Conservation (phyloP, 2,113 vertebrate genomes). For the Scomber scombrus region DNA sequence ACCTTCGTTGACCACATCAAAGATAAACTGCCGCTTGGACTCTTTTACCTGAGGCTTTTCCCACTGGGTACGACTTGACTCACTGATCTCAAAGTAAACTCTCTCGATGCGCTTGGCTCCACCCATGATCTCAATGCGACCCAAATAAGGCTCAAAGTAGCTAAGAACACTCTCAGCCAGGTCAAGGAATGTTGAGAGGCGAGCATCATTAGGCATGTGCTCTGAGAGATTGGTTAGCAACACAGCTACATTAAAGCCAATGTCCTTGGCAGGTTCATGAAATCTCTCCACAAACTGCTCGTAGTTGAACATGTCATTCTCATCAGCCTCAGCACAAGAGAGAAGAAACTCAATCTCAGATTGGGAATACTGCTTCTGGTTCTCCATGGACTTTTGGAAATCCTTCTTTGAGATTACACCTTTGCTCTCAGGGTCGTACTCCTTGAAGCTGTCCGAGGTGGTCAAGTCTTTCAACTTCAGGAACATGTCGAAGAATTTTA, state of each 20-base stretch:
- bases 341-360: slow-evolving; percentile 97
- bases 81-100: slow-evolving; percentile 98
- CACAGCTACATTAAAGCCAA: slow-evolving; percentile 97
- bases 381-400: slow-evolving; percentile 99
- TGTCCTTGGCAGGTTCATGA: slow-evolving; percentile 97
- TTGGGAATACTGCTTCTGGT: slow-evolving; percentile 96
- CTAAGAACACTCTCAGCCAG: slow-evolving; percentile 95
- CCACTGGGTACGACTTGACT: slow-evolving; percentile 97
- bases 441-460: slow-evolving; percentile 95
- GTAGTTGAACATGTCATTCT: slow-evolving; percentile 98
- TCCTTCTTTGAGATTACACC: slow-evolving; percentile 98
- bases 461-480: slow-evolving; percentile 98
- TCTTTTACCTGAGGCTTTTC: slow-evolving; percentile 99
- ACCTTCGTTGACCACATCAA: slow-evolving; percentile 98
- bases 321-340: slow-evolving; percentile 95
- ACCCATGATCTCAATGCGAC: slow-evolving; percentile 98
- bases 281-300: slow-evolving; percentile 95
- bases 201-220: slow-evolving; percentile 96
- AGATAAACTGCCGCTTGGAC: slow-evolving; percentile 98
- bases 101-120: slow-evolving; percentile 97
- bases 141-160: slow-evolving; percentile 96
- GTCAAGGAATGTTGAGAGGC: slow-evolving; percentile 92
- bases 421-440: slow-evolving; percentile 93
- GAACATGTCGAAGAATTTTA: slow-evolving; percentile 99
- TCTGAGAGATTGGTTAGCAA: slow-evolving; percentile 96